Evolutionary conservation across 1,140 invertebrate genomes (phyloP).

Genomic region (Tachypleus tridentatus): DNA sequence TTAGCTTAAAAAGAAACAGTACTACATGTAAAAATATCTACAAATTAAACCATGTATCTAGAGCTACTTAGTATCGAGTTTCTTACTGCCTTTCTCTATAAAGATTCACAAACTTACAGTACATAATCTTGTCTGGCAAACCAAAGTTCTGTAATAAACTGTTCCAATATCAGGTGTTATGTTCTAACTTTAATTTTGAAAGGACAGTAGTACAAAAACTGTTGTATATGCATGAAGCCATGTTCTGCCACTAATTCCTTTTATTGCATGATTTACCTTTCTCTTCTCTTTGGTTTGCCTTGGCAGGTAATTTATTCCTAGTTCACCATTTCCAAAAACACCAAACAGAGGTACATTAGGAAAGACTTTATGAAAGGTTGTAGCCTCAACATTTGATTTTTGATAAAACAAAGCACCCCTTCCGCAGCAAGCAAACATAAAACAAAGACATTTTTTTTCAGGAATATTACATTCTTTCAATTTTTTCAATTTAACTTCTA

Average conservation of each 20-base stretch:
- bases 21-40: too few relatives aligned
- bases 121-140: too few relatives aligned
- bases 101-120: too few relatives aligned
- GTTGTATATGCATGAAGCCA: slow-evolving; percentile 32
- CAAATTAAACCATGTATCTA: too few relatives aligned
- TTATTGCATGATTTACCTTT: slow-evolving; percentile 15
- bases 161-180: too few relatives aligned
- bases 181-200: neutral
- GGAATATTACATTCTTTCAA: slow-evolving; percentile 31
- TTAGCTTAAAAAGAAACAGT: too few relatives aligned
- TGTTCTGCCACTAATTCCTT: slow-evolving; percentile 2
- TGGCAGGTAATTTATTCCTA: slow-evolving; percentile 36
- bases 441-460: slow-evolving; percentile 36
- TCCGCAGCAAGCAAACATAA: slow-evolving; percentile 48
- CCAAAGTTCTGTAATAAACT: too few relatives aligned
- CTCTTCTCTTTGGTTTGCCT: neutral
- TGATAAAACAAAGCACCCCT: slow-evolving; percentile 35
- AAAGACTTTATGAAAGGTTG: slow-evolving; percentile 43
- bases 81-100: too few relatives aligned
- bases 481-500: slow-evolving; percentile 26
- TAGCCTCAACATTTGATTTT: slow-evolving; percentile 41
- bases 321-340: slow-evolving; percentile 47
- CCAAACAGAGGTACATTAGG: slow-evolving; percentile 45
- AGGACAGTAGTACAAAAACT: slow-evolving; percentile 23
- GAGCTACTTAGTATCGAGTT: too few relatives aligned